Evolutionary conservation across 2,797 vertebrate genomes (phyloP), one percentile per base, ranked within the genome.

Genomic region (Enteromius viviparus): DNA sequence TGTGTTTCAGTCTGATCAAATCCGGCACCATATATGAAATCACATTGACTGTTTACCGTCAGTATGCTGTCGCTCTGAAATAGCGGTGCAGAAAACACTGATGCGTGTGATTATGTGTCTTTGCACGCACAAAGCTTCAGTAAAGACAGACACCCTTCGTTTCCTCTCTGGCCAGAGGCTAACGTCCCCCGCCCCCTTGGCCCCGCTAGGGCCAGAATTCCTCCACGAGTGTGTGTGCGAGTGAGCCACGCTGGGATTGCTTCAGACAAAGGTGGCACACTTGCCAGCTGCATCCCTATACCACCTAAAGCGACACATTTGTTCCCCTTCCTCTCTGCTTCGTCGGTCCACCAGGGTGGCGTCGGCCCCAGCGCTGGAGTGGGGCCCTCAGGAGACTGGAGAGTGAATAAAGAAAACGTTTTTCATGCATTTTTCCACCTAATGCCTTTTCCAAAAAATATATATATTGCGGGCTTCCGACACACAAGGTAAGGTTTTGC

Each of bases 371-470:
- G 95, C 92, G 94, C 96, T 94, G 92, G 94, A 96, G 92, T 95
- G 92, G 71, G 93, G 87, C 96, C 96, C 96, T 95, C 92, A 94
- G 96, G 96, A 97, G 93, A 94, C 94, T 97, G 96, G 95, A 97
- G 94, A 96, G 95, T 95, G 96, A 97, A 97, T 97, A 97, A 98
- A 97, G 96, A 94, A 95, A 88, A 94, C 88, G 85, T 87, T 93
- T 92, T 91, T 92, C 93, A 94, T 92, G 90, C 92, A 94, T 93
- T 92, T 90, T 91, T 77, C n/a, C 64, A 2, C 29, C 9, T 71
- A 94, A 95, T 95, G 95, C 94, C 94, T 94, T 97, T 97, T 97
- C 96, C 95, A 95, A 96, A 97, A 64, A 34, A 69, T 7, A 42
- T 8, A 45, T 6, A 97, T 96, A 96, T 96, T 94, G 94, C 94